A percentile compares a stretch with the other conserved stretches of the same genome.
Evolutionary conservation across 2,797 vertebrate species (phyloP).

Genomic region (Enteromius paludinosus): DNA sequence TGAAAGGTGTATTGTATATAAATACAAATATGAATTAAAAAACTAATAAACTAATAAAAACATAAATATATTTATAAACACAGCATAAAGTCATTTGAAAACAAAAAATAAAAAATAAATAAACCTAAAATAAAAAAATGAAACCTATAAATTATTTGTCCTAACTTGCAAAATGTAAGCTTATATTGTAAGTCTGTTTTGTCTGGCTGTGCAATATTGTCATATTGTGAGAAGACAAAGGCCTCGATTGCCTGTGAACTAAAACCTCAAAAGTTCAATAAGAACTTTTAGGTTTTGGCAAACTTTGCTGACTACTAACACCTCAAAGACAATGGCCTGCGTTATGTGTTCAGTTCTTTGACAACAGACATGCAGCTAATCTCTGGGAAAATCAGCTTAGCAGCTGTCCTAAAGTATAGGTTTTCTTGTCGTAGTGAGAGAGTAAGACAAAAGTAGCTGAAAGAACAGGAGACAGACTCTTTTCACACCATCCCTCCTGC

Average conservation of each 20-base stretch:
- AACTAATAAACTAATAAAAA: not conserved
- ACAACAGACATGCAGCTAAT: constrained; percentile 40
- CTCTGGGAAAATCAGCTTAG: constrained; percentile 59
- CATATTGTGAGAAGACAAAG: constrained; percentile 9
- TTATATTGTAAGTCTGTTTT: not conserved
- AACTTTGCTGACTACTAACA: constrained; percentile 35
- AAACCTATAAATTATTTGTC: not conserved
- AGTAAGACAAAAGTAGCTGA: constrained; percentile 62
- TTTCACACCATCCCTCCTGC: constrained; percentile 50
- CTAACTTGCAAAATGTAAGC: not conserved
- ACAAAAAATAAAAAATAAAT: not conserved
- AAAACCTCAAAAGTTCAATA: constrained; percentile 35
- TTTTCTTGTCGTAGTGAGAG: constrained; percentile 54
- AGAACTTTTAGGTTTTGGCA: constrained; percentile 46
- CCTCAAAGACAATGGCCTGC: constrained; percentile 45
- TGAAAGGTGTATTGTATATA: not conserved
- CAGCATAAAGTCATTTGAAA: not conserved
- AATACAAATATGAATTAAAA: not conserved
- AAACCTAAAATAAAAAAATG: too few relatives aligned
- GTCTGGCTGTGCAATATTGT: constrained; percentile 13
- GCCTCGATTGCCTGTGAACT: constrained; percentile 18
- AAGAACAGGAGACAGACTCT: constrained; percentile 56
- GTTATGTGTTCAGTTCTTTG: constrained; percentile 45
- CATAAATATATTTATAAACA: too few relatives aligned
- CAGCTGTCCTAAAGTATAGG: constrained; percentile 64